Base-by-base conservation (phyloP, 2,888 invertebrate genomes). In the Cephus sareptanus region DNA sequence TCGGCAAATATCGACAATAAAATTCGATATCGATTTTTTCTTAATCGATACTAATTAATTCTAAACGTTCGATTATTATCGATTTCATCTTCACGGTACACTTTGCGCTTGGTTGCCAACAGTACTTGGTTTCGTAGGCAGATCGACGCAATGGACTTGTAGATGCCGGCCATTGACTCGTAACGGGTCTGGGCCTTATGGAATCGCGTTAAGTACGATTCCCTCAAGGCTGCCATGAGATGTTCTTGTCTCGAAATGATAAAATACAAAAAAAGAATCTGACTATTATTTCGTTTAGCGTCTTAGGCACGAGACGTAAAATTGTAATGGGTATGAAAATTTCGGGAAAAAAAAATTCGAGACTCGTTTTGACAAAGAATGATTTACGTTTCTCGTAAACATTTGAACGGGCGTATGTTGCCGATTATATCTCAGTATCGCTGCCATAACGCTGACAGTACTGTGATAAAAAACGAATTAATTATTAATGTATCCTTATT, bases 121-220 rank as follows among this genome's bases (percentile, higher is more conserved):
- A 56, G 56, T 23, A 56, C 56, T 56, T 56, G 56, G 56, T 84
- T 88, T 85, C 87, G 86, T 85, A 86, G 86, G 84, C 82, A 81
- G 82, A 86, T 86, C 80, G 83, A 80, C 56, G 82, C 81, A 78
- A 83, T 84, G 83, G 84, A 87, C 85, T 83, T 76, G 80, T 81
- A 35, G 31, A 34, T 23, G 34, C 82, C 84, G 89, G 89, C 85
- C 89, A 85, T 89, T 89, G 89, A 89, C 89, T 89, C 86, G 88
- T 89, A 89, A 87, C 88, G 89, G 89, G 86, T 87, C 82, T 86
- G 81, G 77, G 81, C 85, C 56, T 56, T 84, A 86, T 85, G 81
- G 79, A 78, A 79, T 76, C 71, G 71, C 75, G n/a, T 77, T 56
- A 56, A 56, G 56, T 56, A 56, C 23, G 9, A 56, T 23, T 56